These are phyloP conservation scores for Periplaneta americana DNA, from an alignment of 1,140 invertebrate species.

Conservation along the genomic window DNA sequence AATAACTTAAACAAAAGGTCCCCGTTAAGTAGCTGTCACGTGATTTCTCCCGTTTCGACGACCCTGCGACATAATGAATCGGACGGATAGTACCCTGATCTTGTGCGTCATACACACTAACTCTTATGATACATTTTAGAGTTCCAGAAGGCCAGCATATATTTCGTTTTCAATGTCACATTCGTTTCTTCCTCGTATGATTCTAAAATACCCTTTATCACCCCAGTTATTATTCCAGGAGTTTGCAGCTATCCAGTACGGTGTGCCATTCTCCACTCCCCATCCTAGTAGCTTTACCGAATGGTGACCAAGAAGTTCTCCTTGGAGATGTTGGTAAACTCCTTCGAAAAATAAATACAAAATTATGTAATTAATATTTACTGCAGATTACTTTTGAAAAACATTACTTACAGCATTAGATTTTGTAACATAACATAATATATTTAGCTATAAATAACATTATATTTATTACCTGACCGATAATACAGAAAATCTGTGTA, in stretches of 20 bases:
- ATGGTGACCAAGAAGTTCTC: slow-evolving; percentile 75
- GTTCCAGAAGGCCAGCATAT: slow-evolving; percentile 71
- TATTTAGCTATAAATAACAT: no score
- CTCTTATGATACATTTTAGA: no score
- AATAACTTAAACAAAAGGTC: no score
- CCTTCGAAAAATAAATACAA: slow-evolving; percentile 43
- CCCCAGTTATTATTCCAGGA: slow-evolving; percentile 93
- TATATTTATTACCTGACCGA: slow-evolving; percentile 72
- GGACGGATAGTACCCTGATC: no score
- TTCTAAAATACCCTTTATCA: slow-evolving; percentile 82
- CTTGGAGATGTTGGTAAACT: slow-evolving; percentile 78
- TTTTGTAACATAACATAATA: no score
- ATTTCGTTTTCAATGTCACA: slow-evolving; percentile 82
- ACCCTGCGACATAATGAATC: no score
- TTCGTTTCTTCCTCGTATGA: slow-evolving; percentile 77
- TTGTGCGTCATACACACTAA: no score
- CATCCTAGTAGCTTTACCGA: slow-evolving; percentile 84
- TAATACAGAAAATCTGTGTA: slow-evolving; percentile 84
- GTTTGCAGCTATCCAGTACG: slow-evolving; percentile 89
- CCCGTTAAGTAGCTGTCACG: no score
- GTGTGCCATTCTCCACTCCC: slow-evolving; percentile 63
- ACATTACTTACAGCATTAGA: no score
- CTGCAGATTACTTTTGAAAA: no score
- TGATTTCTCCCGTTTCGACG: no score
- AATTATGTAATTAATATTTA: no score